Evolutionary conservation across 2,888 invertebrate genomes (phyloP).

Genomic region (Xestia c-nigrum): DNA sequence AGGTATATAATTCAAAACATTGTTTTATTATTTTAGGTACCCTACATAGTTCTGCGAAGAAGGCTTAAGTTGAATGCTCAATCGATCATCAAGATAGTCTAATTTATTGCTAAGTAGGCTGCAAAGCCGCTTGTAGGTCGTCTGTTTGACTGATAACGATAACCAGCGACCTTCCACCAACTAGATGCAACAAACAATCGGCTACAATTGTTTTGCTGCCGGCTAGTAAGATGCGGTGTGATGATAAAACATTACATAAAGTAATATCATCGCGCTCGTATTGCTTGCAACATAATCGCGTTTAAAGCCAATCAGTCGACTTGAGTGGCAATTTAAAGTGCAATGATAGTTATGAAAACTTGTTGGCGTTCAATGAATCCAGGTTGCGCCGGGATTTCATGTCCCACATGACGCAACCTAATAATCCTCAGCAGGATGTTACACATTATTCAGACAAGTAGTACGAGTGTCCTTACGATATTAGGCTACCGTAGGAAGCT

Average conservation of each 20-base stretch:
- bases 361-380: conserved; percentile 28
- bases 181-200: conserved; percentile 54
- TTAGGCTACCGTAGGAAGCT: too few species aligned
- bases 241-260: conserved; percentile 40
- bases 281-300: conserved; percentile 27
- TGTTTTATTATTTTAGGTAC: conserved; percentile 10
- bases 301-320: conserved; percentile 23
- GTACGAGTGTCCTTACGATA: conserved; percentile 23
- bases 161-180: conserved; percentile 52
- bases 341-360: conserved; percentile 42
- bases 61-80: conserved; percentile 27
- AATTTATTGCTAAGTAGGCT: conserved; percentile 48
- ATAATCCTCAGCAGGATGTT: conserved; percentile 34
- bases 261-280: conserved; percentile 15
- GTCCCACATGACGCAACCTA: conserved; percentile 29
- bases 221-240: conserved; percentile 26
- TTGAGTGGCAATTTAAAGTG: conserved; percentile 34
- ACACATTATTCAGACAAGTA: conserved; percentile 24
- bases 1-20: not conserved
- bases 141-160: conserved; percentile 62
- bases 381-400: conserved; percentile 32
- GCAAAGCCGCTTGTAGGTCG: conserved; percentile 48
- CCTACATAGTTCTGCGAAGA: conserved; percentile 14
- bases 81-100: conserved; percentile 61
- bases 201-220: conserved; percentile 39